Conservation (phyloP, 35 echinoderm and acorn worm species). For the Patiria miniata region DNA sequence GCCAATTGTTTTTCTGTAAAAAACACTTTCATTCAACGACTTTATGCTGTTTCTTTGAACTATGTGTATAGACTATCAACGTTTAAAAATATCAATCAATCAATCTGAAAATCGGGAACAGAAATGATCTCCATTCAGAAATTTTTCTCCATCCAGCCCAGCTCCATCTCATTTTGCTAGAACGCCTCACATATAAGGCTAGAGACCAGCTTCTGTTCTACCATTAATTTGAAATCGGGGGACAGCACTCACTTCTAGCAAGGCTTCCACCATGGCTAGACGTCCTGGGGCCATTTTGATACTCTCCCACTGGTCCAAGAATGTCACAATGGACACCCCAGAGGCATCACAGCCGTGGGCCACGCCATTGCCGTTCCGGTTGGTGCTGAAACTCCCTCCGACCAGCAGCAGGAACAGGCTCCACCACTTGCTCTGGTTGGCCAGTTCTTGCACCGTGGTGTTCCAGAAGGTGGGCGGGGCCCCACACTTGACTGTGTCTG, state of each 20-base stretch:
- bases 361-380: not conserved
- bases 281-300: not conserved
- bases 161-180: too few species aligned
- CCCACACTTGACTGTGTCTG: not conserved
- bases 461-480: constrained; percentile 35
- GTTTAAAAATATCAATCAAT: too few species aligned
- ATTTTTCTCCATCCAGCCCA: too few species aligned
- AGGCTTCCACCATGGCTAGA: constrained; percentile 25
- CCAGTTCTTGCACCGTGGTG: not conserved
- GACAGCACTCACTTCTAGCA: constrained; percentile 11
- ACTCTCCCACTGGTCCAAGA: constrained; percentile 1
- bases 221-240: too few species aligned
- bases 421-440: constrained; percentile 4
- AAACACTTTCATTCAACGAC: too few species aligned
- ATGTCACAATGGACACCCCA: constrained; percentile 8
- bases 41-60: too few species aligned
- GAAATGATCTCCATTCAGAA: too few species aligned
- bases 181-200: too few species aligned
- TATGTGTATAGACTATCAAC: too few species aligned
- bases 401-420: constrained; percentile 20
- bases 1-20: too few species aligned
- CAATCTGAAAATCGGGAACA: too few species aligned
- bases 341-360: constrained; percentile 25
- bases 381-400: not conserved
- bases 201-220: too few species aligned